A percentile compares a stretch with the other conserved stretches of the same genome.
phyloP scores from a whole-genome alignment of 2,888 invertebrate genomes.

The Tachina grossa region DNA sequence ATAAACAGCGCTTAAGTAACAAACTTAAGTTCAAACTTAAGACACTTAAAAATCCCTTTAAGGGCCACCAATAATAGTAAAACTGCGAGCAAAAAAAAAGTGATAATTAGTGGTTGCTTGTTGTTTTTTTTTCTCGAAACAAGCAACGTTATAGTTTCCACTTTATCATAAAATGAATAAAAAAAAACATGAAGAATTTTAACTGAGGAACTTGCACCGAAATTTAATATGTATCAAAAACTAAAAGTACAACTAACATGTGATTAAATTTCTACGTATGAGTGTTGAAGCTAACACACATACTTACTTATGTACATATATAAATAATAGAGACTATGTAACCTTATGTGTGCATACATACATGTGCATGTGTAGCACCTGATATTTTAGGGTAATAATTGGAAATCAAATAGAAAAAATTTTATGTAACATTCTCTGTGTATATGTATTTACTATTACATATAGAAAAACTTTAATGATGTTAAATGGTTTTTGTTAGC shows the following conservation, averaged over 20 bases:
- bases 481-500: constrained; percentile 70
- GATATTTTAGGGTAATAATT: constrained; percentile 63
- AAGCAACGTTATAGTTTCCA: constrained; percentile 25
- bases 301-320: neutral
- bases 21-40: neutral
- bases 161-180: constrained; percentile 33
- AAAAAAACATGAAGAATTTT: constrained; percentile 19
- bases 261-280: constrained; percentile 47
- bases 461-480: constrained; percentile 66
- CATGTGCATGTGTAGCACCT: neutral
- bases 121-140: constrained; percentile 27
- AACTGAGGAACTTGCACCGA: constrained; percentile 12
- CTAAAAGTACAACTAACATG: constrained; percentile 39
- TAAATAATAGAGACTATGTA: too few species aligned
- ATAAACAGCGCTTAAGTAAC: too few species aligned
- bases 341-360: neutral
- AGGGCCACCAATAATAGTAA: neutral
- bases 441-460: neutral
- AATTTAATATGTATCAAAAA: neutral
- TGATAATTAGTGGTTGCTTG: constrained; percentile 66
- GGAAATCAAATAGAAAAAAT: constrained; percentile 51
- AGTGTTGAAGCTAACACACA: neutral
- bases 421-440: neutral
- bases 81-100: neutral
- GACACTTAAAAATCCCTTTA: neutral